Base-by-base conservation (phyloP, 2,888 invertebrate species). In the Morinoia aosen region DNA sequence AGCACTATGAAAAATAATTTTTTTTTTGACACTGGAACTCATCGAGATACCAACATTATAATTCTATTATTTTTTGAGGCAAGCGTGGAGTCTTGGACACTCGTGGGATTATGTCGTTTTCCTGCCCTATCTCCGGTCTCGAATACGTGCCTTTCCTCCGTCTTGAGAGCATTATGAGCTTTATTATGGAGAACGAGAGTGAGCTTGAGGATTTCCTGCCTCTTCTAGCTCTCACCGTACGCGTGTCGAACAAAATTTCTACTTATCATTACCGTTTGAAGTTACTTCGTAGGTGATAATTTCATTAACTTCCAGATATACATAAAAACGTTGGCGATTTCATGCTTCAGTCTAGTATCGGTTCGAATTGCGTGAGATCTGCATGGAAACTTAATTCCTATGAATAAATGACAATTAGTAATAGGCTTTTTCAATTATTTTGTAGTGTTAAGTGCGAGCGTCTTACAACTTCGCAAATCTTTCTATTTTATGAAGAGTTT, bases 91-190 rank as follows among this genome's bases (percentile, higher is more conserved):
- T 76, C 33, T 3, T 76, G 76, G 76, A 33, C 76, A 76, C 76
- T 76, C 2, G 76, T 76, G 76, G 33, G 76, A 76, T 76, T 76
- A 76, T 19, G 33, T 76, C 76, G 76, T 76, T 76, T 76, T 61
- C 25, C 25, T 76, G 76, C 76, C 76, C 10, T 76, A 76, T 76
- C 76, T 76, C 76, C 76, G 25, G 76, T 76, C 76, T 76, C 76
- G 76, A 33, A 76, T 76, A 61, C 90, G 90, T 90, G 90, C 39
- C 90, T 90, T 90, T 19, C 48, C 90, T 90, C 40, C 48, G 90
- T 48, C 40, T 40, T 48, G 90, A 90, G 90, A 40, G 90, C 90
- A 90, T 90, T 48, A 90, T 48, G 12, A 48, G 90, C 90, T 90
- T 39, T 39, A 90, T 76, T 76, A 76, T 76, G 76, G 25, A 76